Evolutionary conservation across 2,797 vertebrate species (phyloP), one percentile per base, ranked within the genome.

Genomic region (Echiichthys vipera): DNA sequence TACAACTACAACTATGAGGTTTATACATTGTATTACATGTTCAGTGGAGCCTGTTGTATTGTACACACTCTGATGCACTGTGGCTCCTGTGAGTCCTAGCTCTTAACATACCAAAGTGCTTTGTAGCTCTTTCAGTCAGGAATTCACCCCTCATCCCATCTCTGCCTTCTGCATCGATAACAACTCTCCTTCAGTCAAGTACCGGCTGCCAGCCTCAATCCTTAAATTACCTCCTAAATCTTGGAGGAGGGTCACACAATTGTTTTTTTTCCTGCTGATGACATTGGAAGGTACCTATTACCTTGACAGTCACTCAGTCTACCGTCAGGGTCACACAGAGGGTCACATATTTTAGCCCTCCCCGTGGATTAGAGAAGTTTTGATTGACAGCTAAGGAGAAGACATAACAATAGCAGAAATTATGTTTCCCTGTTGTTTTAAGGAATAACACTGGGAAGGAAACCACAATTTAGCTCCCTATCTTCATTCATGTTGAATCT

Each of bases 211-310:
- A 64, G 72, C 71, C 68, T 70, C 78, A 77, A 69, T 76, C 85
- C 82, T 70, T 84, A 89, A 89, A 90, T 79, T 75, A 80, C 85
- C 82, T 77, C 67, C 77, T 88, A 86, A 88, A 90, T 89, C 89
- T 86, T 67, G 20, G 12, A 66, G 57, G 40, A 69, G 58, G 64
- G 64, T 77, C 72, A 71, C 59, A 65, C 24, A 68, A 56, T 37
- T 30, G 57, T 62, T 72, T 43, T 54, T 56, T 54, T 20, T 18
- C 24, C 43, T 29, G 56, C 53, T 55, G 54, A 84, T 77, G 56
- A 77, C 43, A 86, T 72, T 84, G 77, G 61, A 86, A 69, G 74
- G 17, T 65, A 65, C 71, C 69, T 71, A 67, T 83, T 85, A 74
- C 45, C 56, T 59, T 75, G 73, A 84, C 69, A 77, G 68, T 63